A percentile compares a stretch with the other conserved stretches of the same genome.
Conservation (phyloP, 2,888 invertebrate species). For the Coelopa pilipes region DNA sequence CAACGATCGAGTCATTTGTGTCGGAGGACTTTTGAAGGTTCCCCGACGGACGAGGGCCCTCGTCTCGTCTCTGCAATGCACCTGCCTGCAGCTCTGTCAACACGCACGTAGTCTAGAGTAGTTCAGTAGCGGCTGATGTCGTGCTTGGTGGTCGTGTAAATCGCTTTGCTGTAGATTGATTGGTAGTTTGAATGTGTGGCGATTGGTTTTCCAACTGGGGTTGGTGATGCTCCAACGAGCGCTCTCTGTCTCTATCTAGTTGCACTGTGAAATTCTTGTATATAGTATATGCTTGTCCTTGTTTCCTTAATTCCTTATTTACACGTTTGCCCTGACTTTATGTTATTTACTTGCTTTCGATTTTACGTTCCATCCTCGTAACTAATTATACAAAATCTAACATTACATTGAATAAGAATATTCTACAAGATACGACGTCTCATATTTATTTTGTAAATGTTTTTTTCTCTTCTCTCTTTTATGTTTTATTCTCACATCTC, state of each 20-base stretch:
- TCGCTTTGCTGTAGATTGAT: too few species aligned
- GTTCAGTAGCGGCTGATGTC: too few species aligned
- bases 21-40: too few species aligned
- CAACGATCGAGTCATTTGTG: too few species aligned
- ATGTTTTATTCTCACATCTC: conserved; percentile 52
- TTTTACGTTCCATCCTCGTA: neutral
- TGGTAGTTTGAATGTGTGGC: too few species aligned
- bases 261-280: neutral
- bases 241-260: neutral
- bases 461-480: conserved; percentile 60
- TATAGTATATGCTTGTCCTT: neutral
- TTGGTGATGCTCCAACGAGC: too few species aligned
- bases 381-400: neutral
- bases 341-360: neutral
- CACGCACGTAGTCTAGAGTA: too few species aligned
- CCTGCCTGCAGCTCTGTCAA: too few species aligned
- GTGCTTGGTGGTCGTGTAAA: too few species aligned
- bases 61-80: too few species aligned
- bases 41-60: too few species aligned
- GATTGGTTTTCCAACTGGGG: too few species aligned
- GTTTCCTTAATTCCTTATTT: conserved; percentile 2
- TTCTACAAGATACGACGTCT: conserved; percentile 36
- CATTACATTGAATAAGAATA: neutral
- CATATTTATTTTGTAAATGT: conserved; percentile 63
- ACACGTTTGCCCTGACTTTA: conserved; percentile 9